Conservation (phyloP, 2,888 invertebrate genomes). For the Buathra laborator region DNA sequence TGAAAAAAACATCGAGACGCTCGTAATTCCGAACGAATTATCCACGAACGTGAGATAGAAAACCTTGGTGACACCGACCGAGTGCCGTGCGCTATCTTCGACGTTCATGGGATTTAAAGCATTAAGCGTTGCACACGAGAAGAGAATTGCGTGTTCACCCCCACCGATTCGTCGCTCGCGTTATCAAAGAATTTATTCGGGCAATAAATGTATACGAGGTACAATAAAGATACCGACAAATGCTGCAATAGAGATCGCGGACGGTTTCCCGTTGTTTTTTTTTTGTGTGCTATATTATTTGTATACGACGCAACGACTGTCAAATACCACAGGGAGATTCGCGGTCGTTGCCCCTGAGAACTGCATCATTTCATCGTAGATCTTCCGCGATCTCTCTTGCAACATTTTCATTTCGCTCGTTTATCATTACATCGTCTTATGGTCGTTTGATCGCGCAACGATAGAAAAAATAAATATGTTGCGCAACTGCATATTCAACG, state of each 20-base stretch:
- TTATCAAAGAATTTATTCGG: slow-evolving; percentile 67
- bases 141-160: slow-evolving; percentile 43
- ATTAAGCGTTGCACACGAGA: slow-evolving; percentile 26
- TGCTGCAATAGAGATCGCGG: slow-evolving; percentile 56
- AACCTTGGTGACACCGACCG: slow-evolving; percentile 58
- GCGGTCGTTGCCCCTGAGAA: neutral
- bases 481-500: slow-evolving; percentile 27
- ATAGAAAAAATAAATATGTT: neutral
- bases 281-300: slow-evolving; percentile 7
- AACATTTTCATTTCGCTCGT: neutral
- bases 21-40: slow-evolving; percentile 8
- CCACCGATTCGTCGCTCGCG: slow-evolving; percentile 60
- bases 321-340: neutral
- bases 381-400: neutral
- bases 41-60: slow-evolving; percentile 12
- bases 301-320: neutral
- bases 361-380: neutral
- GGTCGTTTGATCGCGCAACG: neutral
- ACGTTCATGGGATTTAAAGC: slow-evolving; percentile 68
- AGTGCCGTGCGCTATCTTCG: slow-evolving; percentile 65
- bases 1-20: slow-evolving; percentile 48
- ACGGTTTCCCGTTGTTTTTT: slow-evolving; percentile 13
- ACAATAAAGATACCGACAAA: slow-evolving; percentile 58
- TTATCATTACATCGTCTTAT: neutral
- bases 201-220: slow-evolving; percentile 65